Conservation (phyloP, 1,140 invertebrate species). For the Drosophila virilis region DNA sequence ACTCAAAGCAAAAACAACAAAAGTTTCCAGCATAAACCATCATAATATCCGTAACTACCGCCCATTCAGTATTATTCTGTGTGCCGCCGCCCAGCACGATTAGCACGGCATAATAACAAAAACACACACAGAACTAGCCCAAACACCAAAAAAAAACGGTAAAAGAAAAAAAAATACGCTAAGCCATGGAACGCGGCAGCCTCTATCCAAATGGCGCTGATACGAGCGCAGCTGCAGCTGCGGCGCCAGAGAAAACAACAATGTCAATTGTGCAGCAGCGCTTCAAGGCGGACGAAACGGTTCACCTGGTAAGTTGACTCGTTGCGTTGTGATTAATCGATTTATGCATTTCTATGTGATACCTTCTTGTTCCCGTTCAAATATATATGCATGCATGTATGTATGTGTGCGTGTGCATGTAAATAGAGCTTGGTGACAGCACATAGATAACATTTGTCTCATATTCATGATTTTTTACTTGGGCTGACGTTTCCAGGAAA, state of each 20-base stretch:
- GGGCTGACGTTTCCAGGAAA: neutral
- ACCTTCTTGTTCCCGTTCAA: neutral
- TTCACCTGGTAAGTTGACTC: constrained; percentile 59
- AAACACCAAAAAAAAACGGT: neutral
- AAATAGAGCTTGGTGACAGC: neutral
- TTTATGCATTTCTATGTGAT: neutral
- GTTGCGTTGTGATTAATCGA: constrained; percentile 7
- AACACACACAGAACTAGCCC: neutral
- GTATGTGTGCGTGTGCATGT: neutral
- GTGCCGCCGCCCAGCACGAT: constrained; percentile 26
- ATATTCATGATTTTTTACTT: neutral
- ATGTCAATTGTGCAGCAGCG: constrained; percentile 70
- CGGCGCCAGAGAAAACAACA: constrained; percentile 10
- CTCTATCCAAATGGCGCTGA: constrained; percentile 32
- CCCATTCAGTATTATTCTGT: constrained; percentile 44
- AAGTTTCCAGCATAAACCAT: constrained; percentile 9
- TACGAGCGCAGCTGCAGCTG: neutral
- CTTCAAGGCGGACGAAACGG: constrained; percentile 75
- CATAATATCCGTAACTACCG: constrained; percentile 13
- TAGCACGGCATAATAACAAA: constrained; percentile 8
- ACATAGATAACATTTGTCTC: neutral
- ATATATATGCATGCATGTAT: neutral
- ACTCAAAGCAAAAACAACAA: constrained; percentile 19
- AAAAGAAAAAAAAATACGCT: constrained; percentile 9
- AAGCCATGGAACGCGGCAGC: constrained; percentile 48